A percentile compares a stretch with the other conserved stretches of the same genome.
phyloP scores from a whole-genome alignment of 2,113 vertebrate species.

The Clarias macrocephalus region DNA sequence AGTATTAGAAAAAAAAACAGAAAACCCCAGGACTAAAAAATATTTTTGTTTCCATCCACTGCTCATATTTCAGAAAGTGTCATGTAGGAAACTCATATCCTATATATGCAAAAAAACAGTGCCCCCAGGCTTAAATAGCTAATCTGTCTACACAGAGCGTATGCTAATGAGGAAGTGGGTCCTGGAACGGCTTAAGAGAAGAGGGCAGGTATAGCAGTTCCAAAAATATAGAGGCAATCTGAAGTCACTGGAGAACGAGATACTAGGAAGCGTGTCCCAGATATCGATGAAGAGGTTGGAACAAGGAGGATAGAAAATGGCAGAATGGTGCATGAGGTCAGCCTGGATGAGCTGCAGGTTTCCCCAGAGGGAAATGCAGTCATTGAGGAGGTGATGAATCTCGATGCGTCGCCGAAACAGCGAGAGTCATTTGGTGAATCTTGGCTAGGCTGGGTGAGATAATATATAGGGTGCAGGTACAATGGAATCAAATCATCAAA shows the following conservation, averaged over 20 bases:
- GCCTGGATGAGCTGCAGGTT: neutral
- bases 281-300: neutral
- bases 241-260: neutral
- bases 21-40: neutral
- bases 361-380: neutral
- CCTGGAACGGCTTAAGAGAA: neutral
- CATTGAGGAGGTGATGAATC: neutral
- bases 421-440: neutral
- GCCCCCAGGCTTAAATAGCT: neutral
- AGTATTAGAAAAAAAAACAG: neutral
- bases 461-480: neutral
- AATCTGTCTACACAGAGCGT: neutral
- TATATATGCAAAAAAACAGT: neutral
- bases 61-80: neutral
- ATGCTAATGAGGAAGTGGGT: neutral
- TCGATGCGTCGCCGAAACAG: neutral
- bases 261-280: neutral
- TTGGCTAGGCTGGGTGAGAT: neutral
- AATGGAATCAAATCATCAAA: neutral
- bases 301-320: neutral
- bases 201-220: neutral
- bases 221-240: neutral
- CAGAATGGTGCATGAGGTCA: neutral
- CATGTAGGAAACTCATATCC: neutral
- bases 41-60: neutral